Conservation (phyloP, 1,140 invertebrate genomes). For the Heliothis virescens region DNA sequence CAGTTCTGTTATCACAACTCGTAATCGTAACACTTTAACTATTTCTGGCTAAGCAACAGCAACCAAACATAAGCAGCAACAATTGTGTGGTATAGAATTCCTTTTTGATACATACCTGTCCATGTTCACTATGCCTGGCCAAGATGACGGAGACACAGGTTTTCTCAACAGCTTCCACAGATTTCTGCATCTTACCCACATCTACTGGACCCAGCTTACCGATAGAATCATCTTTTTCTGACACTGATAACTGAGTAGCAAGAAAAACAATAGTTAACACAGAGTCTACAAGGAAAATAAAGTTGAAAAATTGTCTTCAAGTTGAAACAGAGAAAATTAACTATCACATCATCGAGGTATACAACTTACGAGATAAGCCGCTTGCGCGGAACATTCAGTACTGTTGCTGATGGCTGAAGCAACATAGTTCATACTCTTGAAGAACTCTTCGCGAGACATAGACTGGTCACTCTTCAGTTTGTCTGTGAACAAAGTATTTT, state of each 20-base stretch:
- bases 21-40: too few relatives aligned
- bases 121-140: constrained; percentile 60
- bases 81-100: too few relatives aligned
- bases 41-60: background rate
- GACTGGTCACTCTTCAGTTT: constrained; percentile 66
- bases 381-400: constrained; percentile 67
- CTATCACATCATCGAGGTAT: background rate
- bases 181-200: constrained; percentile 55
- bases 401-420: constrained; percentile 65
- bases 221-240: constrained; percentile 61
- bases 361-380: constrained; percentile 68
- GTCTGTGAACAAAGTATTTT: constrained; percentile 50
- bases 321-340: background rate
- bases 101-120: constrained; percentile 19
- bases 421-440: constrained; percentile 61
- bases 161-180: constrained; percentile 56
- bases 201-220: constrained; percentile 65
- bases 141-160: constrained; percentile 64
- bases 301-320: too few relatives aligned
- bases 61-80: too few relatives aligned
- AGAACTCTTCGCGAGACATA: constrained; percentile 65
- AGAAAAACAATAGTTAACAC: background rate
- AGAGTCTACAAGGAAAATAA: too few relatives aligned
- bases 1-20: too few relatives aligned
- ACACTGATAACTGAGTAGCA: constrained; percentile 65